Evolutionary conservation across 2,797 vertebrate species (phyloP).

Genomic region (Neosilurus hyrtlii): DNA sequence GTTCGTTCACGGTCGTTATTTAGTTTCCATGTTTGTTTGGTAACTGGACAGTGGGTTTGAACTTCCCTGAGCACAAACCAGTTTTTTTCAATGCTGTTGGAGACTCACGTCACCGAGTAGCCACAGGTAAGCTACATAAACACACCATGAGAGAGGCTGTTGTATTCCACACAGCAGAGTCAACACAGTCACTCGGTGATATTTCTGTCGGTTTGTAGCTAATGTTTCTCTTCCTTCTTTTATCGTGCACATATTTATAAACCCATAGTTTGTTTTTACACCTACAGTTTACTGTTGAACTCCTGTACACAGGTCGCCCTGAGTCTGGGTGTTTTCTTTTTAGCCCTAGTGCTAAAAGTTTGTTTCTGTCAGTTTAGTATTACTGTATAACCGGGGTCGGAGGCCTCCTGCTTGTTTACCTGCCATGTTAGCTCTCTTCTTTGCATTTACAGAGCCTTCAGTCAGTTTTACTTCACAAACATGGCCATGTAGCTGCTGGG

Average conservation of each 20-base stretch:
- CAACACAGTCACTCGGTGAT: not conserved
- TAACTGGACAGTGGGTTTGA: not conserved
- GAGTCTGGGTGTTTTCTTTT: not conserved
- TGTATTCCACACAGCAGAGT: conserved; percentile 21
- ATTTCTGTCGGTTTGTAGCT: not conserved
- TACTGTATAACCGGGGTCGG: not conserved
- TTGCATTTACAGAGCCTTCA: not conserved
- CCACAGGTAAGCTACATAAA: conserved; percentile 57
- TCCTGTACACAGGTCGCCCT: not conserved
- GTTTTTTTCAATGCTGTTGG: conserved; percentile 37
- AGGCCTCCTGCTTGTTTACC: not conserved
- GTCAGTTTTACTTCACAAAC: not conserved
- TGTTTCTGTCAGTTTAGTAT: not conserved
- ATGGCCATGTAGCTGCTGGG: not conserved
- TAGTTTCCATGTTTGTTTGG: conserved; percentile 15
- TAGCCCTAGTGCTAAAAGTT: not conserved
- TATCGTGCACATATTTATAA: not conserved
- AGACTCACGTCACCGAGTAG: not conserved
- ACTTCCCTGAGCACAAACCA: not conserved
- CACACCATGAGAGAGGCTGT: not conserved
- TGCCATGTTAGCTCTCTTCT: not conserved
- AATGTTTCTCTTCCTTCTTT: not conserved
- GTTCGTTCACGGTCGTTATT: conserved; percentile 16
- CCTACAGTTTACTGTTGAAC: not conserved
- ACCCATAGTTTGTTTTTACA: not conserved